These are phyloP conservation scores for Hermetia illucens DNA, from an alignment of 1,140 invertebrate genomes.

Conservation along the genomic window DNA sequence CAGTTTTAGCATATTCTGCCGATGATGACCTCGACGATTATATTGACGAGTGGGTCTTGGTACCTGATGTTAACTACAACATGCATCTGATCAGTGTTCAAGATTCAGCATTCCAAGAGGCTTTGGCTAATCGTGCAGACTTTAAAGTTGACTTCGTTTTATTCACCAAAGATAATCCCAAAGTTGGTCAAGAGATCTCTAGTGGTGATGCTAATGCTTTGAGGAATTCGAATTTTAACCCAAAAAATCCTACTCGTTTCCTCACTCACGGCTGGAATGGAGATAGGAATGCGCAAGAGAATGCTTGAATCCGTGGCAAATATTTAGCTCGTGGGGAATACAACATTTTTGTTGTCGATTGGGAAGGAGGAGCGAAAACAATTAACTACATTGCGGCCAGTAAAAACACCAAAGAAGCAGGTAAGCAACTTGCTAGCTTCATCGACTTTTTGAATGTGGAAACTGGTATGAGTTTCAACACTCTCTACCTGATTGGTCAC, in stretches of 20 bases:
- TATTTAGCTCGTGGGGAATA: conserved; percentile 25
- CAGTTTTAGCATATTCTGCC: too few species aligned
- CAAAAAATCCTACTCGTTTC: conserved; percentile 7
- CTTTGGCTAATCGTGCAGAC: too few species aligned
- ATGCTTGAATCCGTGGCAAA: conserved; percentile 23
- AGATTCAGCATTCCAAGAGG: too few species aligned
- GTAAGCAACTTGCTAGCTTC: conserved; percentile 9
- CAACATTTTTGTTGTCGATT: conserved; percentile 37
- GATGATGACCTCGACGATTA: too few species aligned
- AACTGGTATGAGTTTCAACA: conserved; percentile 13
- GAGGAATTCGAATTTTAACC: conserved; percentile 10
- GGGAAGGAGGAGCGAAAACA: conserved; percentile 31
- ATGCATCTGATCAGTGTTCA: too few species aligned
- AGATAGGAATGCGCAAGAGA: conserved; percentile 1
- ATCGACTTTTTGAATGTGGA: conserved; percentile 10
- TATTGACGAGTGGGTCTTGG: too few species aligned
- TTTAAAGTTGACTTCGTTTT: conserved; percentile 11
- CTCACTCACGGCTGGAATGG: conserved; percentile 13
- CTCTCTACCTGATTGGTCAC: conserved; percentile 12
- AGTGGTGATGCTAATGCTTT: conserved; percentile 7
- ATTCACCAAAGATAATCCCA: conserved; percentile 11
- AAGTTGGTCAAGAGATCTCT: conserved; percentile 2
- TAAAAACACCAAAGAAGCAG: conserved; percentile 12
- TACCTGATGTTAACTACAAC: too few species aligned
- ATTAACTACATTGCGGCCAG: conserved; percentile 34